phyloP scores from a whole-genome alignment of 1,140 invertebrate species.

The Drosophila orosa region DNA sequence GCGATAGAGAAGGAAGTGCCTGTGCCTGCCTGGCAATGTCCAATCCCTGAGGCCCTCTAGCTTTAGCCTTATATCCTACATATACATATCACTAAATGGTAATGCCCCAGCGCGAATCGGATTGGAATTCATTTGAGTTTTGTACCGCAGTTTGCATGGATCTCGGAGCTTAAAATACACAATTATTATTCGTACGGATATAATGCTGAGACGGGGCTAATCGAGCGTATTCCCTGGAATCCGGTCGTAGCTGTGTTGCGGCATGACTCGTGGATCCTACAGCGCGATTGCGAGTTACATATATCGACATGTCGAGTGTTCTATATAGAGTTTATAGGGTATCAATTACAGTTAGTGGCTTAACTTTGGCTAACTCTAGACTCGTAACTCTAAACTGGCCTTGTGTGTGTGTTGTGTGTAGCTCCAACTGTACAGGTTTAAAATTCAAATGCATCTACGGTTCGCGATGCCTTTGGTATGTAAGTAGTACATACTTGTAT shows the following conservation, averaged over 20 bases:
- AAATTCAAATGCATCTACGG: constrained; percentile 18
- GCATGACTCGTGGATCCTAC: constrained; percentile 1
- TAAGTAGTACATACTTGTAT: neutral
- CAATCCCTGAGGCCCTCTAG: constrained; percentile 11
- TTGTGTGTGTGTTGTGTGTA: neutral
- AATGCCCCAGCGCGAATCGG: constrained; percentile 24
- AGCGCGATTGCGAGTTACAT: constrained; percentile 19
- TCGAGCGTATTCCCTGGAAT: constrained; percentile 11
- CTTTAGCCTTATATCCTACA: constrained; percentile 1
- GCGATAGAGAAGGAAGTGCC: constrained; percentile 16
- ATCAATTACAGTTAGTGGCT: constrained; percentile 26
- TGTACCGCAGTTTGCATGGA: constrained; percentile 74
- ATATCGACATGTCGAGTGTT: constrained; percentile 21
- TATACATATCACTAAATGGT: constrained; percentile 40
- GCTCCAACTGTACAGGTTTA: constrained; percentile 34
- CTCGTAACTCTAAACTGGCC: constrained; percentile 19
- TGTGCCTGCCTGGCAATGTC: constrained; percentile 46
- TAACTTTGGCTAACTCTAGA: constrained; percentile 42
- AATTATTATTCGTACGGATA: constrained; percentile 21
- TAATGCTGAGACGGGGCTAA: constrained; percentile 27
- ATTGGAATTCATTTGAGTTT: constrained; percentile 56
- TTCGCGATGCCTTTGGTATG: constrained; percentile 2
- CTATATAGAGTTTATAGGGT: constrained; percentile 7
- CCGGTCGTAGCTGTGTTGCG: neutral
- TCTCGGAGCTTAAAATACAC: constrained; percentile 42